Evolutionary conservation across 2,113 vertebrate species (phyloP).

Genomic region (Brachionichthys hirsutus): DNA sequence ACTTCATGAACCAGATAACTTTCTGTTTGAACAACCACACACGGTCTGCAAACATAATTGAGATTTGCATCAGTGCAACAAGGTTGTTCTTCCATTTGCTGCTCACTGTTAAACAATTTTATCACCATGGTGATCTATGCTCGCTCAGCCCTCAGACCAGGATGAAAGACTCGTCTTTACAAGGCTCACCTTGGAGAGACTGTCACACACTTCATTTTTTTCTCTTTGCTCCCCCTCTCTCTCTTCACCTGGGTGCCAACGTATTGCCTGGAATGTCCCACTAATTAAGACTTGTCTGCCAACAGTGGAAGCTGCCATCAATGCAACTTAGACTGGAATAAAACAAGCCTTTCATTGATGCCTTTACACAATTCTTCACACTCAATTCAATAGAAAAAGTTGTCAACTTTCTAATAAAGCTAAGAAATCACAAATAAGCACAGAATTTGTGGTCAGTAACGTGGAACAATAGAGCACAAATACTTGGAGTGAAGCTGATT

Average conservation of each 20-base stretch:
- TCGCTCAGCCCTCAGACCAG: constrained; percentile 37
- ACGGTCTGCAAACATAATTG: constrained; percentile 27
- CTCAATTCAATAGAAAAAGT: constrained; percentile 6
- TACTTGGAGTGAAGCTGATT: not conserved
- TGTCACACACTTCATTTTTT: constrained; percentile 41
- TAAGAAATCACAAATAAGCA: not conserved
- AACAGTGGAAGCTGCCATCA: constrained; percentile 32
- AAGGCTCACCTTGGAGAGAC: constrained; percentile 41
- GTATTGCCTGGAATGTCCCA: constrained; percentile 59
- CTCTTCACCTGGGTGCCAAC: constrained; percentile 40
- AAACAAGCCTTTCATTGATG: constrained; percentile 15
- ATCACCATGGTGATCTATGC: constrained; percentile 57
- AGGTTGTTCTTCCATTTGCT: constrained; percentile 28
- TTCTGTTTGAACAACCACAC: constrained; percentile 9
- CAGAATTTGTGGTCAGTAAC: no score
- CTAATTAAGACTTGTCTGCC: constrained; percentile 61
- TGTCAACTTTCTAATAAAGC: not conserved
- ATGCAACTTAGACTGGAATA: constrained; percentile 36
- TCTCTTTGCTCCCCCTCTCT: constrained; percentile 29
- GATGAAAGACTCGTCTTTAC: constrained; percentile 48
- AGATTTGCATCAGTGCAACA: constrained; percentile 37
- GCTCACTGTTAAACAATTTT: constrained; percentile 38
- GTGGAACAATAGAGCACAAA: not conserved
- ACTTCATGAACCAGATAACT: constrained; percentile 8
- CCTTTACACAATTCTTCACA: constrained; percentile 23